Percentiles rank a stretch among this genome's conserved stretches.
These are phyloP conservation scores for Sinelater perroti DNA, from an alignment of 2,888 invertebrate species.

Conservation along the genomic window DNA sequence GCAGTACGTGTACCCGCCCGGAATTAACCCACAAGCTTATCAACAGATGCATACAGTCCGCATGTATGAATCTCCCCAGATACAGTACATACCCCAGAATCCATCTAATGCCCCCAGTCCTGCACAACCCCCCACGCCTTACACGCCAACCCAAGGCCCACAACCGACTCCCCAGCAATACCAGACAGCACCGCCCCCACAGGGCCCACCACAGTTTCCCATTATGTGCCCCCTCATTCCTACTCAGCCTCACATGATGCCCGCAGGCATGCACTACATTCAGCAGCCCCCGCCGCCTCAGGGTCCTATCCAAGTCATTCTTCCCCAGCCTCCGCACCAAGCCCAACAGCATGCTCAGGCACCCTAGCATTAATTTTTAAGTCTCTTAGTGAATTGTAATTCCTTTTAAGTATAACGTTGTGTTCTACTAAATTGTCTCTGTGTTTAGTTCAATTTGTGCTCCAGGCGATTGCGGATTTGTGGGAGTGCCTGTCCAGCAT, in stretches of 20 bases:
- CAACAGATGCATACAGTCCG: conserved; percentile 67
- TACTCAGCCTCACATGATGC: conserved; percentile 63
- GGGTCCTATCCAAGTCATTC: conserved; percentile 60
- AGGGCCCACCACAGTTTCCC: conserved; percentile 65
- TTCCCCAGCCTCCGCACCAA: conserved; percentile 61
- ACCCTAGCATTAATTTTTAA: conserved; percentile 52
- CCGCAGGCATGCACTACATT: conserved; percentile 61
- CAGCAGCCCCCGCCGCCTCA: conserved; percentile 62
- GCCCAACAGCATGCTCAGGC: conserved; percentile 55
- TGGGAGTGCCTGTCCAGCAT: no score
- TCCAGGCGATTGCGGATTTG: no score
- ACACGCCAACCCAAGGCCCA: conserved; percentile 50
- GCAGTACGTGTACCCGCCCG: conserved; percentile 56
- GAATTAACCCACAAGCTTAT: conserved; percentile 59
- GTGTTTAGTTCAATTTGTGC: conserved; percentile 23
- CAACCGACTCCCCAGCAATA: conserved; percentile 66
- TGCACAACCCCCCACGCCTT: conserved; percentile 56
- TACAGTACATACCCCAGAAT: conserved; percentile 58
- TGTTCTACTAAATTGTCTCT: conserved; percentile 7
- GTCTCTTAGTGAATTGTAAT: conserved; percentile 31
- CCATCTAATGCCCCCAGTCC: conserved; percentile 64
- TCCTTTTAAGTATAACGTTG: conserved; percentile 25
- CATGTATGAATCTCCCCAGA: conserved; percentile 70
- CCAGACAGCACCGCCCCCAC: conserved; percentile 68
- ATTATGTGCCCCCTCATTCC: conserved; percentile 69